Evolutionary conservation across 2,888 invertebrate species (phyloP).

Genomic region (Chirona hameri): DNA sequence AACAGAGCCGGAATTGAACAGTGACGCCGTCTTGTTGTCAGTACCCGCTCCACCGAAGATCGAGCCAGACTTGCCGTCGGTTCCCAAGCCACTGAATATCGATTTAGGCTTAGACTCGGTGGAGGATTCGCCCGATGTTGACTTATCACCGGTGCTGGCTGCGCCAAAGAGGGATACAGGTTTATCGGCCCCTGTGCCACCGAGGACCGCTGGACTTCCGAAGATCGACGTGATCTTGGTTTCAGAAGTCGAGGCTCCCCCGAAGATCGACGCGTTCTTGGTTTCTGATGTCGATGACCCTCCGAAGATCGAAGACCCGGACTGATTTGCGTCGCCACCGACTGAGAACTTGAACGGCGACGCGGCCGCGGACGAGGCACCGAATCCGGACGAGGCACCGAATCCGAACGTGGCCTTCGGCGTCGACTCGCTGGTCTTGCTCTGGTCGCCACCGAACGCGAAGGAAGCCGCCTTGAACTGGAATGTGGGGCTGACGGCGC

Average conservation of each 20-base stretch:
- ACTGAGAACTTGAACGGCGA: neutral
- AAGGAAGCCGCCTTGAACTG: neutral
- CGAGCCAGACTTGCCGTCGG: neutral
- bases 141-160: neutral
- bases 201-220: neutral
- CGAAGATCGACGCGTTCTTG: neutral
- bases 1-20: neutral
- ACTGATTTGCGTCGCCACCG: neutral
- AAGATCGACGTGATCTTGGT: neutral
- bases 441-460: slow-evolving; percentile 40
- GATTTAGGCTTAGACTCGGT: neutral
- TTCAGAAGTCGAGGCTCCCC: neutral
- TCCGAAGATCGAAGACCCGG: slow-evolving; percentile 8
- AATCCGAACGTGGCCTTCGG: too few species aligned
- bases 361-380: too few species aligned
- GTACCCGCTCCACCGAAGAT: neutral
- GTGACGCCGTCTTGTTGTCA: neutral
- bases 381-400: neutral
- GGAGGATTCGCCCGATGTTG: neutral
- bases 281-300: neutral
- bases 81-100: neutral
- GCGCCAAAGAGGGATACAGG: neutral
- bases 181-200: neutral
- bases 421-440: slow-evolving; percentile 49
- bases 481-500: neutral